Conservation (phyloP, 1,140 invertebrate species). For the Brachionus plicatilis region DNA sequence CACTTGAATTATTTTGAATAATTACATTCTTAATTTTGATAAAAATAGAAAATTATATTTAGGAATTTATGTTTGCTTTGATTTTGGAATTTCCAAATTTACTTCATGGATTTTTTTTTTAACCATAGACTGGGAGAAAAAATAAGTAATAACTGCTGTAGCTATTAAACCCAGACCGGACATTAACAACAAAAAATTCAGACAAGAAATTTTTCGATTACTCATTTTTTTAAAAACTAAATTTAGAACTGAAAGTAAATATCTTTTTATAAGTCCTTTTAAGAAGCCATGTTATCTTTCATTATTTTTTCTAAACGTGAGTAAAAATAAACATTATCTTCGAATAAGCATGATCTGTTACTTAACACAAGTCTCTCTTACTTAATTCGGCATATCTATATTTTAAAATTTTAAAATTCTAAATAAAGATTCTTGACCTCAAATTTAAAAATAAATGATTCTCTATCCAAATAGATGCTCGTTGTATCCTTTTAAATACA, state of each 20-base stretch:
- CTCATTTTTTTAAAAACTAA: background rate
- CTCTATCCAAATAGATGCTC: background rate
- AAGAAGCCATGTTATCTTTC: background rate
- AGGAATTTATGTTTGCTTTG: no score
- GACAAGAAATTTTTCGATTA: background rate
- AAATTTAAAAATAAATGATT: background rate
- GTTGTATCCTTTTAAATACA: background rate
- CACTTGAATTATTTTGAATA: background rate
- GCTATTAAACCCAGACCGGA: background rate
- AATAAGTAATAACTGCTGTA: background rate
- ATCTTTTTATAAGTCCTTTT: background rate
- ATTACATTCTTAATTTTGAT: slow-evolving; percentile 38
- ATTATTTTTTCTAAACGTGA: background rate
- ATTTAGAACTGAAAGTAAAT: background rate
- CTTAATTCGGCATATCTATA: background rate
- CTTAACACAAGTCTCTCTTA: background rate
- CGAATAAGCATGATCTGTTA: background rate
- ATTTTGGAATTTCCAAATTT: background rate
- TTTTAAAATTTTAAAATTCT: background rate
- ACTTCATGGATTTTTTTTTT: background rate
- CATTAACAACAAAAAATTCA: background rate
- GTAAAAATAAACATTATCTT: background rate
- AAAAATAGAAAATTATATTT: background rate
- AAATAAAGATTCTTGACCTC: background rate
- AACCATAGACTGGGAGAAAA: background rate